Evolutionary conservation across 2,797 vertebrate genomes (phyloP), one percentile per base, ranked within the genome.

Genomic region (Poeciliopsis presidionis): DNA sequence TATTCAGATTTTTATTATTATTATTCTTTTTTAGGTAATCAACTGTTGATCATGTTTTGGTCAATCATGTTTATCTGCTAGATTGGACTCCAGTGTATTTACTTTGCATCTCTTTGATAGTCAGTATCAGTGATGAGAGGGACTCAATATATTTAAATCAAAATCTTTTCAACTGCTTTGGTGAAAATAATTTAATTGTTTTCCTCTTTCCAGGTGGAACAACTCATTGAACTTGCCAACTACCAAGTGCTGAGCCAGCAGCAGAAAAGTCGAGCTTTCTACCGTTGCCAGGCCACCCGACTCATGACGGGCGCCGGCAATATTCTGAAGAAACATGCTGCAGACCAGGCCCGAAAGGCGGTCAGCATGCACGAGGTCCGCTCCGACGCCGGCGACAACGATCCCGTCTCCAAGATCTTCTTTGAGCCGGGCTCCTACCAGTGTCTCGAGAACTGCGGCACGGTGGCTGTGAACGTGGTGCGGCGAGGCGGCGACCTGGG

Each of bases 281-380:
- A 99, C 78, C 97, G 98, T 12, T 99, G 99, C 94, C 98, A 99
- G 91, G 98, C 98, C 69, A 99, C 98, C 30, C 95, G 98, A 46
- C 96, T 99, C 75, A 99, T 99, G 98, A 99, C 98, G 0, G 98
- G 98, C 2, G 98, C 98, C 0, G 98, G 98, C 81, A 99, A 99
- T 92, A 99, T 99, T 90, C 89, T 99, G 88, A 99, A 99, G 93
- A 97, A 98, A 77, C 98, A 99, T 0, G 98, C 98, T 0, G 98
- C 98, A 0, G 98, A 99, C 88, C 98, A 99, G 89, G 98, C 98
- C 0, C 95, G 98, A 30, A 99, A 99, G 89, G 98, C 98, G 0
- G 98, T 99, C 84, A 99, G 98, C 93, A 97, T 99, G 98, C 98
- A 99, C 0, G 98, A 99, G 91, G 98, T 99, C 67, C 97, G 98